Evolutionary conservation across 2,797 vertebrate genomes (phyloP).

Genomic region (Psittacula echo): DNA sequence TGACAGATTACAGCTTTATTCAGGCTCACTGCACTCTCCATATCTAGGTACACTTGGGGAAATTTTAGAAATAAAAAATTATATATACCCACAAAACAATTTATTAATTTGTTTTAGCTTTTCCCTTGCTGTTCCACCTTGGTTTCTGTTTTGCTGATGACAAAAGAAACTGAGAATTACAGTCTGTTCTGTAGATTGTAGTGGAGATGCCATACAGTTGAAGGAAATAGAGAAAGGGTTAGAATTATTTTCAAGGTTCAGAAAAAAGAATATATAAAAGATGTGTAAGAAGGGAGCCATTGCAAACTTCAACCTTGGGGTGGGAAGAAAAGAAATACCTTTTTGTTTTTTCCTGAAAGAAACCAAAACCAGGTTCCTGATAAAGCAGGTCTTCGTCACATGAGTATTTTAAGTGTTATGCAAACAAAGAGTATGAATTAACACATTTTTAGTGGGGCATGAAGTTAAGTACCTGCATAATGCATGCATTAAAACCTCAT

Average conservation of each 20-base stretch:
- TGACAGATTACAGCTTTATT: neutral
- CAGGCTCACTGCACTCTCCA: neutral
- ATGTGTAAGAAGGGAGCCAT: neutral
- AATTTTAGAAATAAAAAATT: neutral
- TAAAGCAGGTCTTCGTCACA: neutral
- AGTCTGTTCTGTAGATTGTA: neutral
- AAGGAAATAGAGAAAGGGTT: neutral
- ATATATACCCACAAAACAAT: neutral
- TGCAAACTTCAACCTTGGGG: fast-evolving
- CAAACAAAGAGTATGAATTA: neutral
- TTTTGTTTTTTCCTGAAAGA: neutral
- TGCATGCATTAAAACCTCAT: neutral
- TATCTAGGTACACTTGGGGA: neutral
- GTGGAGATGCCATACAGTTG: neutral
- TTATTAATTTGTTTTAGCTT: neutral
- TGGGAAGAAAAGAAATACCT: neutral
- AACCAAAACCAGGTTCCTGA: neutral
- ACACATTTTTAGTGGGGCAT: neutral
- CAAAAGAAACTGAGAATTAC: neutral
- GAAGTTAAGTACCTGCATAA: neutral
- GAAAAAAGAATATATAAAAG: neutral
- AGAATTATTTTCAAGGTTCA: neutral
- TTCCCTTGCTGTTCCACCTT: neutral
- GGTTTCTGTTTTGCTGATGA: neutral
- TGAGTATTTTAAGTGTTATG: neutral